A percentile compares a stretch with the other conserved stretches of the same genome.
Evolutionary conservation across 2,888 invertebrate species (phyloP).

Genomic region (Drosophila cracens): DNA sequence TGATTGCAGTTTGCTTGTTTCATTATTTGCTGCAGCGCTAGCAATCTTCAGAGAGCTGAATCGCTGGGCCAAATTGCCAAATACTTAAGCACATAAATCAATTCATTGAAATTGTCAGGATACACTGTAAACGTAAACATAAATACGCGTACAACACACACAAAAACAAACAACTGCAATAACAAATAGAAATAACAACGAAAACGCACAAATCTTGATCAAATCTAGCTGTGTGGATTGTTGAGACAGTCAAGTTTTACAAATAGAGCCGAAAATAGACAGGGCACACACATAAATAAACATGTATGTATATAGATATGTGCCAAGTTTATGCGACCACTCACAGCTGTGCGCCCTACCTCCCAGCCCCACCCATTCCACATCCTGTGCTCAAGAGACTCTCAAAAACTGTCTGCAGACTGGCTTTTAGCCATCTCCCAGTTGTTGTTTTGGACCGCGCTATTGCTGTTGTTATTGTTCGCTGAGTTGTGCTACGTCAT

Average conservation of each 20-base stretch:
- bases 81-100: constrained; percentile 67
- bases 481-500: constrained; percentile 63
- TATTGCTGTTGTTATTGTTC: constrained; percentile 7
- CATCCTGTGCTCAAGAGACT: not conserved
- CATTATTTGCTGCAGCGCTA: constrained; percentile 27
- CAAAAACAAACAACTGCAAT: constrained; percentile 11
- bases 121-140: constrained; percentile 67
- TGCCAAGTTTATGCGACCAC: constrained; percentile 43
- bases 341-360: constrained; percentile 36
- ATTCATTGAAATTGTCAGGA: constrained; percentile 73
- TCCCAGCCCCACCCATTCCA: not conserved
- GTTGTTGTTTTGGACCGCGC: not conserved
- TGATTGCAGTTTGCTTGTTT: constrained; percentile 46
- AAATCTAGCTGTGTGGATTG: constrained; percentile 22
- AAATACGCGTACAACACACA: constrained; percentile 19
- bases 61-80: constrained; percentile 41
- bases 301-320: constrained; percentile 5
- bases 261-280: constrained; percentile 38
- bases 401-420: constrained; percentile 37
- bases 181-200: constrained; percentile 22
- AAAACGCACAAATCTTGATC: constrained; percentile 56
- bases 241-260: constrained; percentile 8
- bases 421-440: constrained; percentile 24
- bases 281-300: constrained; percentile 10
- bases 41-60: not conserved